Conservation (phyloP, 30 jellyfish, hydroid and myxozoan genomes). For the Turritopsis rubra region DNA sequence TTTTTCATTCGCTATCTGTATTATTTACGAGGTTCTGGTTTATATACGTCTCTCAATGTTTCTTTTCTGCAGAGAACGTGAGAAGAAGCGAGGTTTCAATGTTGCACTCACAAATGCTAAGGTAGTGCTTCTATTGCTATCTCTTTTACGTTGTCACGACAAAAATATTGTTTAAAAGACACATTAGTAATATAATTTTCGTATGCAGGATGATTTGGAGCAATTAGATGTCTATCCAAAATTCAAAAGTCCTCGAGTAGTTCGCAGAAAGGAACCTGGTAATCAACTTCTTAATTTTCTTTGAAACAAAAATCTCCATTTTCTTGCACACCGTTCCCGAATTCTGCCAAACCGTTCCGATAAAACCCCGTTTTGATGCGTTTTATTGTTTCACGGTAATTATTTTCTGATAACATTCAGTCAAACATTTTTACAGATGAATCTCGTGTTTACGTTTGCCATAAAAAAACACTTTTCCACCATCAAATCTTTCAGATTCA, state of each 20-base stretch:
- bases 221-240: conserved; percentile 74
- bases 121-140: conserved; percentile 26
- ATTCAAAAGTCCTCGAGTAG: conserved; percentile 62
- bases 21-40: background rate
- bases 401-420: no score
- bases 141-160: background rate
- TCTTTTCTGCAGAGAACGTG: conserved; percentile 48
- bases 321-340: background rate
- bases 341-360: no score
- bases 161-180: background rate
- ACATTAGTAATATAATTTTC: background rate
- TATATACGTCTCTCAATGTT: background rate
- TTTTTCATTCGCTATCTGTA: background rate
- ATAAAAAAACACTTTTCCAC: no score
- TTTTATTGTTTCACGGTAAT: no score
- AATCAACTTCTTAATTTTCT: background rate
- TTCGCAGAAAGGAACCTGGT: conserved; percentile 76
- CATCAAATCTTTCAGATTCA: no score
- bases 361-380: no score
- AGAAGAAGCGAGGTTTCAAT: conserved; percentile 63
- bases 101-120: conserved; percentile 74
- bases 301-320: background rate
- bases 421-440: no score
- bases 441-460: no score
- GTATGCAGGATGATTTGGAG: conserved; percentile 73